A percentile compares a stretch with the other conserved stretches of the same genome.
These are phyloP conservation scores for Falcaria lacertinaria DNA, from an alignment of 2,888 invertebrate genomes.

Conservation along the genomic window DNA sequence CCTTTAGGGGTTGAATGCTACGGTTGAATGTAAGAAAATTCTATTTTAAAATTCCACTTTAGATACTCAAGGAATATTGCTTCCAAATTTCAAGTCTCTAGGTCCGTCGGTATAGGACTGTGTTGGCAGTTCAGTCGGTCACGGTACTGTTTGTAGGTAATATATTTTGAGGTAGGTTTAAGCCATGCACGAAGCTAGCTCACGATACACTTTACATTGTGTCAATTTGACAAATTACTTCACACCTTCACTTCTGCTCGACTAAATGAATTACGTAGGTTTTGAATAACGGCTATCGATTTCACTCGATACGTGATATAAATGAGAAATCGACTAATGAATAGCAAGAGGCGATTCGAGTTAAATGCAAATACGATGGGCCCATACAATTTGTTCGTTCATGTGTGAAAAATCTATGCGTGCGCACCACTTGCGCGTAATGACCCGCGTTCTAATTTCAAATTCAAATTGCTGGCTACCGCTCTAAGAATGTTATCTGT, in stretches of 20 bases:
- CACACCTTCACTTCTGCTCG: neutral
- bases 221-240: neutral
- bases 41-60: too few relatives aligned
- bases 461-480: slow-evolving; percentile 29
- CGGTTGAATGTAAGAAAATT: too few relatives aligned
- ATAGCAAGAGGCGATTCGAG: slow-evolving; percentile 17
- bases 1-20: too few relatives aligned
- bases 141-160: too few relatives aligned
- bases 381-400: slow-evolving; percentile 26
- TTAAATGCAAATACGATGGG: slow-evolving; percentile 29
- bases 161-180: neutral
- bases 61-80: too few relatives aligned
- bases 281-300: slow-evolving; percentile 1
- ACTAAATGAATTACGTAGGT: neutral
- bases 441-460: slow-evolving; percentile 33
- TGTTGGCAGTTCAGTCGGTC: too few relatives aligned
- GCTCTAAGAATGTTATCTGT: slow-evolving; percentile 10
- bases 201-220: neutral
- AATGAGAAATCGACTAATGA: slow-evolving; percentile 11
- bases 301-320: slow-evolving; percentile 3
- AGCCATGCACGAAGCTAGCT: neutral
- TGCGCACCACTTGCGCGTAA: slow-evolving; percentile 20
- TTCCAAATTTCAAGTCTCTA: too few relatives aligned
- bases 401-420: slow-evolving; percentile 33
- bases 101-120: too few relatives aligned